Evolutionary conservation across 2,113 vertebrate genomes (phyloP), one percentile per base, ranked within the genome.

Genomic region (Megaceryle maxima): DNA sequence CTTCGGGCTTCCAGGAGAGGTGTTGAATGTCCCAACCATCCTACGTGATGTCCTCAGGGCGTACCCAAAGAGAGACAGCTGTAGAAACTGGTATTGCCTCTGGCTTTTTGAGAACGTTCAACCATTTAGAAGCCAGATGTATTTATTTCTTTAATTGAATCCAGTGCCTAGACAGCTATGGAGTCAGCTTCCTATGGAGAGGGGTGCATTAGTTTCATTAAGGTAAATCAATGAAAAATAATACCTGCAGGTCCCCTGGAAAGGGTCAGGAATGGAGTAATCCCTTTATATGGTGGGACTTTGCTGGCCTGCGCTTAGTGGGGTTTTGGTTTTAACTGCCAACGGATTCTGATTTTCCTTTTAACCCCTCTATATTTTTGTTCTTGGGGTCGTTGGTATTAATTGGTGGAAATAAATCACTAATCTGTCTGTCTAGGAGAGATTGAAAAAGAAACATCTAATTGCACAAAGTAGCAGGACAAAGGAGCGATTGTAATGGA

Each of bases 201-300:
- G 91, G 77, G 94, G 92, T 88, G 94, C 96, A 88, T 95, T 95
- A 44, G 85, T 95, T 95, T 96, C 94, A 93, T 95, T 96, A 94
- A 92, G 93, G 94, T 92, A 96, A 96, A 96, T 95, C 90, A 83
- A 43, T 94, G 96, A 87, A 96, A 96, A 96, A 70, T 94, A 94
- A 97, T 95, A 93, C 93, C 93, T 93, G 92, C 90, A 93, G 94
- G 85, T 95, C 87, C 94, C 92, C 94, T 95, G 94, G 87, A 94
- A 93, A 87, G 92, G 89, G 87, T 94, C 94, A 89, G 90, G 91
- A 67, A 51, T 81, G 87, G 90, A 89, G 87, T 87, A 85, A 92
- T 96, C 88, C 93, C 91, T 88, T 92, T 83, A 70, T 76, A 55
- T 21, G 79, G 75, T 39, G 75, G 79, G 72, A 66, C 85, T 94